Evolutionary conservation across 2,797 vertebrate genomes (phyloP), one percentile per base, ranked within the genome.

Genomic region (Centroberyx gerrardi): DNA sequence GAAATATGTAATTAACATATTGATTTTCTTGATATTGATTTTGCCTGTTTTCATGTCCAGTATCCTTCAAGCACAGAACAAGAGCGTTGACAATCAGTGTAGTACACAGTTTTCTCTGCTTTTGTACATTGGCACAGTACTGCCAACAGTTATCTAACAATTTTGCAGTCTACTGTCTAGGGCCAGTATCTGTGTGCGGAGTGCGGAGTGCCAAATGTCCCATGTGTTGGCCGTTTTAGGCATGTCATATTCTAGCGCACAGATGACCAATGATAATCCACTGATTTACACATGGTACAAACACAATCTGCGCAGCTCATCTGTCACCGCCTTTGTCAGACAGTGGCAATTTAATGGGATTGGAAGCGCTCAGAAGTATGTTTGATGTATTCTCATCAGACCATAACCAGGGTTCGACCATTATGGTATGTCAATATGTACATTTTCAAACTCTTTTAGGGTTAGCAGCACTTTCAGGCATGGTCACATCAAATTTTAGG

Each of bases 221-320:
- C 55, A 51, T 69, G 69, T 80, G 76, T 52, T 60, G 67, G 44
- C 9, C 1, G 12, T 65, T 70, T 51, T 48, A 72, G 22, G 15
- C 52, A 0, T 48, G 62, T 61, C 72, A 61, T 67, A 52, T 63
- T 68, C 22, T 68, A 64, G 54, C 62, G 56, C 67, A 73, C 76
- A 82, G 56, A 77, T 80, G 72, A 74, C 69, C 76, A 72, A 56
- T 80, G 63, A 76, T 80, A 82, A 82, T 87, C 70, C 74, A 60
- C 17, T 58, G 51, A 74, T 69, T 80, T 60, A 44, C 48, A 66
- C 79, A 66, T 60, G 60, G 33, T 18, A 71, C 42, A 72, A 75
- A 63, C 76, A 76, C 75, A 82, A 69, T 80, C 82, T 84, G 76
- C 31, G 48, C 54, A 55, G 59, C 51, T 76, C 65, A 71, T 78